Evolutionary conservation across 2,113 vertebrate species (phyloP).

Genomic region (Amazona vittata): DNA sequence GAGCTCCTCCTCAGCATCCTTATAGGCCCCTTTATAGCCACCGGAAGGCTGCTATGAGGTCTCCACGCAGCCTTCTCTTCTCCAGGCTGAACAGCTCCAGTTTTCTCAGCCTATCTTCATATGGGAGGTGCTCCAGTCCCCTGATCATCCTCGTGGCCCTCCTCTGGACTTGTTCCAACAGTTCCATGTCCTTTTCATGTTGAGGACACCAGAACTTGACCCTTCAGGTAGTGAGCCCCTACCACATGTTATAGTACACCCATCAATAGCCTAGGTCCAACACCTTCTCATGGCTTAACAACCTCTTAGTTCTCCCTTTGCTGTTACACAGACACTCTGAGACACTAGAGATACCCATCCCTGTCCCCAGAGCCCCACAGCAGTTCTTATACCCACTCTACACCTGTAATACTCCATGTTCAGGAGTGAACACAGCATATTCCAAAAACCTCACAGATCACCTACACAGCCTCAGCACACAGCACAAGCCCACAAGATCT

Average conservation of each 20-base stretch:
- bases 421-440: neutral
- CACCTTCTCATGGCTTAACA: neutral
- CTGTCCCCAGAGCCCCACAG: neutral
- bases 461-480: neutral
- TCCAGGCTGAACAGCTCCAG: no score
- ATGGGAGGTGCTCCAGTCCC: no score
- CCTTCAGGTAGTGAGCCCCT: neutral
- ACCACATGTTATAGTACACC: fast-evolving
- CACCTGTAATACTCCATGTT: fast-evolving
- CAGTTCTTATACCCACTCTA: neutral
- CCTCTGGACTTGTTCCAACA: neutral
- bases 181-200: neutral
- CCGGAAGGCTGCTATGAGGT: no score
- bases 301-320: neutral
- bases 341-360: fast-evolving
- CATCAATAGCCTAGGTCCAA: neutral
- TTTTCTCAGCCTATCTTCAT: no score
- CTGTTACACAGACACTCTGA: neutral
- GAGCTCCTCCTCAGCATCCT: no score
- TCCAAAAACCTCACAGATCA: neutral
- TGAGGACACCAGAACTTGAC: neutral
- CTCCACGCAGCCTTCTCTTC: no score
- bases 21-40: no score
- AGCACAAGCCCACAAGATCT: neutral
- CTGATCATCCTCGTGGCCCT: neutral